phyloP scores from a whole-genome alignment of 2,113 vertebrate species.

The Leptosomus discolor region DNA sequence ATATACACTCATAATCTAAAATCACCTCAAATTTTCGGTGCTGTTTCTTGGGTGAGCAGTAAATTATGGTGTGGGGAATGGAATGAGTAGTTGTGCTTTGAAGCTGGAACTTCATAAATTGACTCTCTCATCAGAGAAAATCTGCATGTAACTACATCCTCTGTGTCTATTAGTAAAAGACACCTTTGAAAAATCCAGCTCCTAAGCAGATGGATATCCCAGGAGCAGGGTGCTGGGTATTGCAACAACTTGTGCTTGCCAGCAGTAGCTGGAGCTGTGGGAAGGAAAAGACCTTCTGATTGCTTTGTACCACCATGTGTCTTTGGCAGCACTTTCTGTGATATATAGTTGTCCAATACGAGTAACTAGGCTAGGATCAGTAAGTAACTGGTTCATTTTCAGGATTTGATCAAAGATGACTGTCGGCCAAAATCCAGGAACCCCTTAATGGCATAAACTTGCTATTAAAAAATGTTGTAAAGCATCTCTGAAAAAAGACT shows the following conservation, averaged over 20 bases:
- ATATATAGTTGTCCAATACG: not conserved
- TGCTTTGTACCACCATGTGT: not conserved
- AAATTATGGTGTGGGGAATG: not conserved
- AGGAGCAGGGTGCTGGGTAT: not conserved
- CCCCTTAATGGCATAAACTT: not conserved
- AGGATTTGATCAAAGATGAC: not conserved
- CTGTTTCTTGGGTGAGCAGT: not conserved
- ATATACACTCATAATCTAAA: not conserved
- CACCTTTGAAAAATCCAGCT: not conserved
- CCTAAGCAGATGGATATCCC: not conserved
- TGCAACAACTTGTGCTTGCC: not conserved
- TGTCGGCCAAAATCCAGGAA: not conserved
- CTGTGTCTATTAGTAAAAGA: not conserved
- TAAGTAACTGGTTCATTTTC: not conserved
- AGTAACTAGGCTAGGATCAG: not conserved
- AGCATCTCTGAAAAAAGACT: not conserved
- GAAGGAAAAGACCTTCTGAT: not conserved
- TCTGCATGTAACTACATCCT: not conserved
- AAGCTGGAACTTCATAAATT: not conserved
- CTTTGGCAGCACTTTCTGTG: not conserved
- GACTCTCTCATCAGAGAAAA: not conserved
- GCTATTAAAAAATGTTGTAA: not conserved
- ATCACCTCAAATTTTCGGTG: not conserved
- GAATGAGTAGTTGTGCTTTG: not conserved
- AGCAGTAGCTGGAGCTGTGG: not conserved